These are phyloP conservation scores for Argopecten irradians DNA, from an alignment of 1,140 invertebrate genomes.

Conservation along the genomic window DNA sequence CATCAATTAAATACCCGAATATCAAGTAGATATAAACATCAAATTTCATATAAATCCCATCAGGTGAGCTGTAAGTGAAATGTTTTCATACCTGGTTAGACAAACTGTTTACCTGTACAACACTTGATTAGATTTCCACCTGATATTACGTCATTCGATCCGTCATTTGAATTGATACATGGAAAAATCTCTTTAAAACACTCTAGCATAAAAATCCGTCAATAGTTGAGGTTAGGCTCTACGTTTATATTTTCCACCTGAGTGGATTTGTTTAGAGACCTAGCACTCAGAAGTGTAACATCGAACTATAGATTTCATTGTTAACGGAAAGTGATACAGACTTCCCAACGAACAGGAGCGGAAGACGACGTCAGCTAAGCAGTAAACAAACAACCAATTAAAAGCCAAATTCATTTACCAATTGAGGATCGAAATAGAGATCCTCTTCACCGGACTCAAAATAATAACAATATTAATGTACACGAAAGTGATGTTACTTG, in stretches of 20 bases:
- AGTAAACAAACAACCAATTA: too few relatives aligned
- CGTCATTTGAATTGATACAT: conserved; percentile 16
- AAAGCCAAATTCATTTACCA: too few relatives aligned
- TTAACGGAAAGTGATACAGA: not conserved
- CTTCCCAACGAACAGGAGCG: too few relatives aligned
- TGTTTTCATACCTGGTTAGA: not conserved
- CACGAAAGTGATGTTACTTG: too few relatives aligned
- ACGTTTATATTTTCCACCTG: not conserved
- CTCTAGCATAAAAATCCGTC: not conserved
- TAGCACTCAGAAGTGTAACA: not conserved
- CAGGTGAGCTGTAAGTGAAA: not conserved
- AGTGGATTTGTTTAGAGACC: not conserved
- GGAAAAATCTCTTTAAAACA: not conserved
- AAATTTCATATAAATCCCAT: not conserved
- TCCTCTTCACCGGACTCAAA: too few relatives aligned
- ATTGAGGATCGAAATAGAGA: too few relatives aligned
- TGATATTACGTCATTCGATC: not conserved
- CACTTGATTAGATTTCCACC: not conserved
- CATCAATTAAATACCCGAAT: not conserved
- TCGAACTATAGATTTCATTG: not conserved
- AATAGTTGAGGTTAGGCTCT: not conserved
- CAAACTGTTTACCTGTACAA: not conserved
- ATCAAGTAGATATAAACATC: not conserved
- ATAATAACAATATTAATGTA: too few relatives aligned
- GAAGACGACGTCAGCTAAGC: too few relatives aligned